Percentiles rank a stretch among this genome's conserved stretches.
Evolutionary conservation across 2,888 invertebrate genomes (phyloP).

Genomic region (Clistopyga incitator): DNA sequence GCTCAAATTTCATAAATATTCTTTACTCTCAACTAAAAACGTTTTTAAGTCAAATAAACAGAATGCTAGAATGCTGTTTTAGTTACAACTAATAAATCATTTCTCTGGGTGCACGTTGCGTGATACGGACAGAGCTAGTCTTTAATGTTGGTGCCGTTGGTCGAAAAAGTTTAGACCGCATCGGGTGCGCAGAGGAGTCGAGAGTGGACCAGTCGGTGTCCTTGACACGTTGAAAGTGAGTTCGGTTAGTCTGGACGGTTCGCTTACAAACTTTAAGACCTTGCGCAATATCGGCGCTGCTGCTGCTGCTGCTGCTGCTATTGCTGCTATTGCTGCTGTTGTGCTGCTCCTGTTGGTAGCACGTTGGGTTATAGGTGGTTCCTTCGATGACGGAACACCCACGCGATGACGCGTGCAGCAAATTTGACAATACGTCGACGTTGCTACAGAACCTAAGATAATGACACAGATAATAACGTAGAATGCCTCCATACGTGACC

Average conservation of each 20-base stretch:
- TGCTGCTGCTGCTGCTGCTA: conserved; percentile 41
- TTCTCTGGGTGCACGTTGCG: background rate
- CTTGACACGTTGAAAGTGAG: conserved; percentile 81
- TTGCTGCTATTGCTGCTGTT: conserved; percentile 35
- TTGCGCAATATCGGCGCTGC: conserved; percentile 62
- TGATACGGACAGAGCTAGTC: conserved; percentile 16
- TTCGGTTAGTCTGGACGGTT: conserved; percentile 69
- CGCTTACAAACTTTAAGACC: conserved; percentile 60
- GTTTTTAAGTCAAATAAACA: no score
- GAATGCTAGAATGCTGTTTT: no score
- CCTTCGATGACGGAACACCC: conserved; percentile 53
- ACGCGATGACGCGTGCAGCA: conserved; percentile 39
- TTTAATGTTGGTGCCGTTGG: conserved; percentile 16
- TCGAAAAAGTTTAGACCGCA: conserved; percentile 61
- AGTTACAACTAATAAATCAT: no score
- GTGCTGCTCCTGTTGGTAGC: background rate
- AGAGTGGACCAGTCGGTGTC: conserved; percentile 73
- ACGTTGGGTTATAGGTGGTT: conserved; percentile 17
- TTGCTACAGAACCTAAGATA: background rate
- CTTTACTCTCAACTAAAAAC: no score
- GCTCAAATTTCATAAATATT: no score
- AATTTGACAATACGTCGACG: conserved; percentile 17
- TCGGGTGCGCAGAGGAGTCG: conserved; percentile 51
- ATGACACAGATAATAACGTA: background rate
- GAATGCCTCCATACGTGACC: background rate